Evolutionary conservation across 2,113 vertebrate genomes (phyloP), one percentile per base, ranked within the genome.

Genomic region (Amphiprion percula): DNA sequence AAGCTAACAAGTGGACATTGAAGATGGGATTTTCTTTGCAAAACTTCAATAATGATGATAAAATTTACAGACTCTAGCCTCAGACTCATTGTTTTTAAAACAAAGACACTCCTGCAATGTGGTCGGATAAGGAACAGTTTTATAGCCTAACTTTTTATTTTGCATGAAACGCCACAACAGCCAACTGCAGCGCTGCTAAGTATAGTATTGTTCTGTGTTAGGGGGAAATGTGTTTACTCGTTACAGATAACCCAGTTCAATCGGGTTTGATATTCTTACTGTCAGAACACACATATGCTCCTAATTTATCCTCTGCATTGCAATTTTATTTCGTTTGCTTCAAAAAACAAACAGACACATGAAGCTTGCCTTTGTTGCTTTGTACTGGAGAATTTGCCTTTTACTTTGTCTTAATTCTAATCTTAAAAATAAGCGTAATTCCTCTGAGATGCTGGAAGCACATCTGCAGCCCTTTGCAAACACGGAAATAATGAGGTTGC

Each of bases 231-330:
- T 66, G 82, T 88, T 91, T 86, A 86, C 82, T 87, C 80, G 83
- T 84, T 84, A 85, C 66, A 67, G 82, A 84, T 84, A 89, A 91
- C 89, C 84, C 74, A 86, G 49, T 91, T 92, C 82, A 86, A 72
- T 86, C 79, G 54, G 61, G 54, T 89, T 89, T 89, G 55, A 90
- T 88, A 88, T 88, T 82, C 80, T 24, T 59, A 62, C 66, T 67
- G 58, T 81, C 73, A 89, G 62, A 53, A 74, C 44, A 73, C 77
- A 84, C 85, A 82, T 71, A 76, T 87, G 79, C 46, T 89, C 26
- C 67, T 83, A 84, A 82, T 92, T 86, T 79, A 85, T 80, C 56
- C 82, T 72, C 77, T 24, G 78, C 74, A 4, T 69, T 61, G 30
- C 55, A 70, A 65, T 68, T 84, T 72, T 79, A 71, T 76, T 90